Conservation (phyloP, 2,113 vertebrate genomes). For the Pangasianodon hypophthalmus region DNA sequence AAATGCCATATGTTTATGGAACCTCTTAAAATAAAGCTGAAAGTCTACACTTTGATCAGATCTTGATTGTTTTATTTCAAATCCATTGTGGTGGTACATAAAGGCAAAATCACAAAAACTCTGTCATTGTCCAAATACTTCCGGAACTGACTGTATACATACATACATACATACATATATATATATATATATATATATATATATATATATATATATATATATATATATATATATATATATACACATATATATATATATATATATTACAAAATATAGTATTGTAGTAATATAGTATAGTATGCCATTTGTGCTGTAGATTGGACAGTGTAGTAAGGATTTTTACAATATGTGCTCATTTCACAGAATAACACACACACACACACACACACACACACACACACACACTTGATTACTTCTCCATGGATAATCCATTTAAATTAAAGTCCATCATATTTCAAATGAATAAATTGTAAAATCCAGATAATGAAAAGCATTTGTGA, state of each 20-base stretch:
- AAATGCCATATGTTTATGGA: no score
- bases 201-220: neutral
- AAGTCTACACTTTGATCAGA: no score
- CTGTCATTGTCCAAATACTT: no score
- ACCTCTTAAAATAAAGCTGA: no score
- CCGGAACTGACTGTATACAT: no score
- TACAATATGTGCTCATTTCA: neutral
- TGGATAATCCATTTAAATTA: neutral
- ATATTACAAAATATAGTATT: neutral
- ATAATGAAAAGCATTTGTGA: conserved; percentile 23
- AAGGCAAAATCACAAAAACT: no score
- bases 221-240: neutral
- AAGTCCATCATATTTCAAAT: neutral
- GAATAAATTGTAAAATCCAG: conserved; percentile 20
- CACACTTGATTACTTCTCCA: neutral
- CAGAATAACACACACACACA: neutral
- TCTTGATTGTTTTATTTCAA: no score
- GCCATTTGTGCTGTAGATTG: neutral
- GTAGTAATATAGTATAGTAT: no score
- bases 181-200: no score
- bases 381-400: conserved; percentile 26
- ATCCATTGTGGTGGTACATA: no score
- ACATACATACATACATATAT: no score
- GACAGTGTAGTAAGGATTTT: neutral
- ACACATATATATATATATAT: neutral